Evolutionary conservation across 2,113 vertebrate genomes (phyloP).

Genomic region (Caretta caretta): DNA sequence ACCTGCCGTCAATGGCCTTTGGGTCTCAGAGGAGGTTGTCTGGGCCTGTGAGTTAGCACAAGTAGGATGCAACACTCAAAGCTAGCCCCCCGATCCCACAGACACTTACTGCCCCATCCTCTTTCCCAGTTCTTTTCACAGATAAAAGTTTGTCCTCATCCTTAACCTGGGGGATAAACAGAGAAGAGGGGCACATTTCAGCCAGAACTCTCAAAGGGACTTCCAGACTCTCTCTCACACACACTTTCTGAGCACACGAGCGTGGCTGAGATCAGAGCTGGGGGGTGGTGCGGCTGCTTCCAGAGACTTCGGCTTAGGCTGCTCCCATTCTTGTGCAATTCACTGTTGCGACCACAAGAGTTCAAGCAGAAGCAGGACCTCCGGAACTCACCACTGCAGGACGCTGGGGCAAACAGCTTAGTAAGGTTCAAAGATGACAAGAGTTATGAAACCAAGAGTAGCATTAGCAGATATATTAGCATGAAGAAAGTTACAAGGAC

Average conservation of each 20-base stretch:
- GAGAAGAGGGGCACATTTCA: conserved; percentile 45
- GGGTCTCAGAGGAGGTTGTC: background rate
- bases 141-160: conserved; percentile 81
- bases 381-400: background rate
- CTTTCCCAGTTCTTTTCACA: conserved; percentile 73
- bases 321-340: background rate
- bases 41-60: background rate
- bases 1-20: background rate
- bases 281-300: background rate
- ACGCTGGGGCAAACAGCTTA: background rate
- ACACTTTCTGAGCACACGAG: too few relatives aligned
- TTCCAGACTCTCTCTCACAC: background rate
- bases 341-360: background rate
- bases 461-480: background rate
- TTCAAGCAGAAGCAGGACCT: background rate
- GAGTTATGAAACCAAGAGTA: too few relatives aligned
- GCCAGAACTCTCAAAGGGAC: background rate
- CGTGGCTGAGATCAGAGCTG: background rate
- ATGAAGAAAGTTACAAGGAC: background rate
- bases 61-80: background rate
- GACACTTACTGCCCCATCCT: conserved; percentile 83
- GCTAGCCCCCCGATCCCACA: background rate
- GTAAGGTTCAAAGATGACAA: too few relatives aligned
- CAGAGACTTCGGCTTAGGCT: accelerated
- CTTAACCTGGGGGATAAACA: conserved; percentile 81